These are phyloP conservation scores for Catharus minimus DNA, from an alignment of 2,113 vertebrate genomes.

Conservation along the genomic window DNA sequence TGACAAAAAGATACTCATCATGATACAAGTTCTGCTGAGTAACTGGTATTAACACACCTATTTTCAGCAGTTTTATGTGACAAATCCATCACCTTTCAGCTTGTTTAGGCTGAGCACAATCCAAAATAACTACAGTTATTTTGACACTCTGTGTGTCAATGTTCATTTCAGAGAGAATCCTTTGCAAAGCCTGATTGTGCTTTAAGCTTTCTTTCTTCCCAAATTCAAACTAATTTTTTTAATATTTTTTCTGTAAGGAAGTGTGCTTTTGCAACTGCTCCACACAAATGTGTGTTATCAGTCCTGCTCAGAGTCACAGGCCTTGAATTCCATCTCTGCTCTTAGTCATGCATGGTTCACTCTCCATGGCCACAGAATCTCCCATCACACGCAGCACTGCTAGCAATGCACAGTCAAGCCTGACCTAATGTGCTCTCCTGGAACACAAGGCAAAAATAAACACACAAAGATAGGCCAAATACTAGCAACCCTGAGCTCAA, in stretches of 20 bases:
- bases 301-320: background rate
- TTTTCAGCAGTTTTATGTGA: background rate
- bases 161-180: background rate
- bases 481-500: background rate
- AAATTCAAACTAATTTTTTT: background rate
- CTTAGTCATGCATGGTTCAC: background rate
- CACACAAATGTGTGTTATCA: background rate
- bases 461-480: background rate
- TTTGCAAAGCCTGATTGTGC: background rate
- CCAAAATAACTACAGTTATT: background rate
- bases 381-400: background rate
- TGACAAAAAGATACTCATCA: background rate
- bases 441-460: constrained; percentile 15
- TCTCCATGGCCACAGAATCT: background rate
- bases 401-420: background rate
- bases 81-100: background rate
- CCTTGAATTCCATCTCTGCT: background rate
- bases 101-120: background rate
- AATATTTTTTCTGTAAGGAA: background rate
- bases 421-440: background rate
- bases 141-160: background rate
- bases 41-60: background rate
- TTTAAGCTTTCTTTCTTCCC: background rate
- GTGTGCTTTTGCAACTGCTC: background rate
- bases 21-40: background rate